Evolutionary conservation across 53 echinoderm and acorn worm genomes (phyloP), one percentile per base, ranked within the genome.

Genomic region (Pentamera pediparva): DNA sequence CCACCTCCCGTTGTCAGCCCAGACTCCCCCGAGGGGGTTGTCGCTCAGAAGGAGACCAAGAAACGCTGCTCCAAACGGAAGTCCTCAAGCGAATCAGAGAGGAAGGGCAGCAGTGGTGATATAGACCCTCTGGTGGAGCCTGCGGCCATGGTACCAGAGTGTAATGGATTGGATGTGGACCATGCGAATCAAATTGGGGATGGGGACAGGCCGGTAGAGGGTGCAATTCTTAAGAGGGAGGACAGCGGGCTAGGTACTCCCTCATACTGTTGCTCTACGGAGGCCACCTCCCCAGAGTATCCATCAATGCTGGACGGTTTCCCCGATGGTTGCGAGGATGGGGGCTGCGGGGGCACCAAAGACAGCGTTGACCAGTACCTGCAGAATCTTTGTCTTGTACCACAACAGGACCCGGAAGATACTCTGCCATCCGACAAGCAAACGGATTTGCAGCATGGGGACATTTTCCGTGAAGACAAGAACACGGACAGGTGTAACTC

Each of bases 241-340:
- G 90, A 89, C 79, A 89, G 90, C 69, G 90, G 90, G 18, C 56
- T 89, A 38, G 90, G 90, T 17, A 86, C 90, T 18, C 86, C 90
- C 8, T 85, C 90, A 5, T 79, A 89, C 20, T 73, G 86, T 19
- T 86, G 85, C 59, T 62, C 82, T 10, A 78, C 79, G 86, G 90
- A 89, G 56, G 36, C 79, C 40, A 67, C 67, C 26, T 67, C 67
- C 6, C 67, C 67, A 22, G 67, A 67, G 18, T n/a, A n/a, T n/a
- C n/a, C n/a, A n/a, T 57, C 58, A 12, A 31, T 29, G 28, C 58
- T 31, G 32, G 58, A 75, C n/a, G 39, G 39, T 39, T 58, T 37
- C 56, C 17, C 36, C 15, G 65, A 65, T 12, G 19, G 12, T 11
- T 26, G 33, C n/a, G 61, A 61, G 5, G 31, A 5, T 5, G 59